Conservation (phyloP, 2,113 vertebrate species). For the Pygoscelis adeliae region DNA sequence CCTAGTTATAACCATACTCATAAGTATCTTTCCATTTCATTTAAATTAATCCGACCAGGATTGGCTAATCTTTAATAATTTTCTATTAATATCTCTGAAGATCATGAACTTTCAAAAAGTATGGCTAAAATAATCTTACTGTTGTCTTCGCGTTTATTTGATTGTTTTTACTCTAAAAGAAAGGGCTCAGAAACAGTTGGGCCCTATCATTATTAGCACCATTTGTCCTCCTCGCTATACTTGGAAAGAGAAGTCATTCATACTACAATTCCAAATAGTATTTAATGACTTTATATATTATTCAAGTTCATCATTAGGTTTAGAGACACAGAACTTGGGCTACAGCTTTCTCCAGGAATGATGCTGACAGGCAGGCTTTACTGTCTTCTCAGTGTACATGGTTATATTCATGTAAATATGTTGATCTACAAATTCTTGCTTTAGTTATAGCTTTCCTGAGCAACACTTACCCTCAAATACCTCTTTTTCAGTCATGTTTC, state of each 20-base stretch:
- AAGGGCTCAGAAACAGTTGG: background rate
- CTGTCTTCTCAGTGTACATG: background rate
- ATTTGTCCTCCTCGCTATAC: background rate
- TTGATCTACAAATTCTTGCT: background rate
- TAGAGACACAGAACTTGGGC: background rate
- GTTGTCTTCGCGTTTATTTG: background rate
- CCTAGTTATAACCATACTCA: background rate
- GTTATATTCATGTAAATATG: background rate
- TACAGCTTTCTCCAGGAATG: background rate
- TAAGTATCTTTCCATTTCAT: background rate
- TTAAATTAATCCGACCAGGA: background rate
- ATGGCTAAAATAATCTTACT: background rate
- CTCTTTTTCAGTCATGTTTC: background rate
- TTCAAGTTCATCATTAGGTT: background rate
- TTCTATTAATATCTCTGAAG: background rate
- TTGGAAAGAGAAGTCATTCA: background rate
- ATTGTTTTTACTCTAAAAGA: background rate
- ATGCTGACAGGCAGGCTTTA: background rate
- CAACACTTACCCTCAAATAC: background rate
- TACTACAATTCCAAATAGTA: background rate
- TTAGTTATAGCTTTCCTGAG: background rate
- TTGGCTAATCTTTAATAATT: background rate
- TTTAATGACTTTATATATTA: conserved; percentile 8
- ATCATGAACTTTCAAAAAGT: background rate
- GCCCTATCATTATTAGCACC: background rate